Evolutionary conservation across 1,140 invertebrate genomes (phyloP).

Genomic region (Philopotamus ludificatus): DNA sequence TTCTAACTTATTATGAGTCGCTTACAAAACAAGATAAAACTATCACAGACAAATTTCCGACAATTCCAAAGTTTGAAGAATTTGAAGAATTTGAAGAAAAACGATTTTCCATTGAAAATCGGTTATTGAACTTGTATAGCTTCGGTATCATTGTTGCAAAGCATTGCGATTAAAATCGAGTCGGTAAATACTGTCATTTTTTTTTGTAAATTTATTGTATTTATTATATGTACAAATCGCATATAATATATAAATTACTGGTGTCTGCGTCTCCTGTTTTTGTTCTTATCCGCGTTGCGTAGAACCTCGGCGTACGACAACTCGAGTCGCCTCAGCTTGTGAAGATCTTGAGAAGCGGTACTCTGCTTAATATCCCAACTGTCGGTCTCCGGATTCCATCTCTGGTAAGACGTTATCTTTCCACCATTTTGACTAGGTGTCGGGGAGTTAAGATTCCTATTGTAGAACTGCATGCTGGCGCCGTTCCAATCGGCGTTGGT

Average conservation of each 20-base stretch:
- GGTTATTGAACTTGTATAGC: no score
- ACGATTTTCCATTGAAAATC: neutral
- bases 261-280: constrained; percentile 53
- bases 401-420: constrained; percentile 53
- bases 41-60: no score
- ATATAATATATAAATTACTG: no score
- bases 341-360: constrained; percentile 75
- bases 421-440: constrained; percentile 54
- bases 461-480: constrained; percentile 64
- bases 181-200: no score
- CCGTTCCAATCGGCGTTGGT: constrained; percentile 61
- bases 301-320: constrained; percentile 81
- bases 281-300: constrained; percentile 64
- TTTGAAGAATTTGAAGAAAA: no score
- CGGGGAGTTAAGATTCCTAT: constrained; percentile 57
- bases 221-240: no score
- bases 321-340: constrained; percentile 75
- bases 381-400: constrained; percentile 55
- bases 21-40: no score
- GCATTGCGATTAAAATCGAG: no score
- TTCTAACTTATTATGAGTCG: no score
- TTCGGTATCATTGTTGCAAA: no score
- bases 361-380: constrained; percentile 67
- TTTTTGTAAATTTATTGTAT: no score
- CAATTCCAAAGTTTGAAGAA: no score